Base-by-base conservation (phyloP, 2,888 invertebrate genomes). In the Philopedon plagiatum region DNA sequence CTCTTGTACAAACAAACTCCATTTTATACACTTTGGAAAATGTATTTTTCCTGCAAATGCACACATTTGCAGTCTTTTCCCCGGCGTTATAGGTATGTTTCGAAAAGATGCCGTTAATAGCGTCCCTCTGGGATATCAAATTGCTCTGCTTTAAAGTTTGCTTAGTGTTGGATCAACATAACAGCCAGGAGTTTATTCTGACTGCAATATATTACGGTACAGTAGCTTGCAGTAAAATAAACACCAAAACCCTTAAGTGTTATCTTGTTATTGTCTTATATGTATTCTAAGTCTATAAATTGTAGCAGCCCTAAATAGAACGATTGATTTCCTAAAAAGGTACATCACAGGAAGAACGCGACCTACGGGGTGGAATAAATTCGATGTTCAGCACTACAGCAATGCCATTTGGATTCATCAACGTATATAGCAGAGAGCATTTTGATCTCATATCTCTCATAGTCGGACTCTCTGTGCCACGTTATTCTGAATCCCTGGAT, bases 41-140 rank as follows among this genome's bases (percentile, higher is more conserved):
- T 54, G 29, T 54, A 54, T 54, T 54, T 54, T 54, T 54, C 29
- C 15, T 54, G 29, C 29, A 54, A 54, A 9, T 54, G 29, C 51
- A 54, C 29, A 29, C 51, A 29, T 54, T 54, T 54, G 29, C 15
- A 15, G 23, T 15, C 51, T 54, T 54, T 54, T 23, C 29, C 13
- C 29, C 9, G 3, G 29, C 29, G 51, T 54, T 54, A 54, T 54
- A 54, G 51, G 15, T 54, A 54, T 29, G 29, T 54, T 54, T 54
- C 29, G 29, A 54, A 54, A 54, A 32, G 51, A 37, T 58, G 39
- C 58, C 39, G 23, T 37, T 41, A n/a, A 23, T 23, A 23, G 9
- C 19, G 46, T 44, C 44, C 58, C 61, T 44, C 23, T 61, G 61
- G 61, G 61, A 61, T 61, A 61, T 61, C 26, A 61, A 61, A 61